Evolutionary conservation across 2,113 vertebrate species (phyloP), one percentile per base, ranked within the genome.

Genomic region (Rhagologus leucostigma): DNA sequence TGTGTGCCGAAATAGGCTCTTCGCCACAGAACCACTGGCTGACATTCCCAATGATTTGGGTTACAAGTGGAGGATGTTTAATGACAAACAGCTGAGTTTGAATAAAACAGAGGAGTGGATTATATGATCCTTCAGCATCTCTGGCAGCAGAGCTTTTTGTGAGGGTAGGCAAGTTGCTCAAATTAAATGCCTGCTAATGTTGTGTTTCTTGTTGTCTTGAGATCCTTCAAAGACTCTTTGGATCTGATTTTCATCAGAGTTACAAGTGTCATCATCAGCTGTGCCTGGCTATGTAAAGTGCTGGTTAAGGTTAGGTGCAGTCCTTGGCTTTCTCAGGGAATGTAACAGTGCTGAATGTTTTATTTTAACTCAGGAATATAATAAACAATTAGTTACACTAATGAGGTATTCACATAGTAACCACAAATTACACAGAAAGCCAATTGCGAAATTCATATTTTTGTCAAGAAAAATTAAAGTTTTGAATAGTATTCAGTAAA

Each of bases 381-480:
- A 57, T 32, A 32, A 65, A 70, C 30, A 42, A 59, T 35, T 37
- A 74, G 11, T 80, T 67, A n/a, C 53, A 35, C 5, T 71, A 20
- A 24, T 22, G 18, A 86, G 11, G 3, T 55, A 42, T 80, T 91
- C 16, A 29, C 10, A 23, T 33, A 37, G 9, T 52, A 30, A 21
- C 23, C 49, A 52, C 14, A 71, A 73, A 21, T 33, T 27, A 21
- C 39, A 42, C 23, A 76, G 53, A 76, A 90, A 79, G 13, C 7
- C 47, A 84, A 75, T 10, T 2, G 0, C 0, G 0, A 67, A 64
- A 80, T 42, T 46, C 22, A 8, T 68, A 44, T 59, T 73, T 86
- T 75, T 68, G 23, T 55, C 26, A 65, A 35, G 37, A 92, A 85
- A 88, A 82, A 44, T 30, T 42, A 64, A 71, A 11, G 13, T 19